A percentile compares a stretch with the other conserved stretches of the same genome.
Evolutionary conservation across 2,888 invertebrate genomes (phyloP).

Genomic region (Crocallis elinguaria): DNA sequence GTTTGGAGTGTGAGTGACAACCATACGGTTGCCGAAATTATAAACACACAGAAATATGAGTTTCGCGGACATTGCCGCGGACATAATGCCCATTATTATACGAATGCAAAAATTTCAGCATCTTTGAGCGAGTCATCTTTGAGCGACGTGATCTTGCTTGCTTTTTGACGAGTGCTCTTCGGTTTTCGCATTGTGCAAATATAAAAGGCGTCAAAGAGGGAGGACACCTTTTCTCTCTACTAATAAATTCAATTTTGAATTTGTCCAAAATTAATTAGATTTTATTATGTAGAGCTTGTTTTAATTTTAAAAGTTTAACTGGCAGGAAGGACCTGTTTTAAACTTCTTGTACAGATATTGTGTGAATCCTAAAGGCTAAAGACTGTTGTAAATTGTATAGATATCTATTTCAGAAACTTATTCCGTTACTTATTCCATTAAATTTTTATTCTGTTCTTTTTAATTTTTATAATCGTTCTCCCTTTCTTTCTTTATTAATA

Average conservation of each 20-base stretch:
- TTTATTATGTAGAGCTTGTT: too few species aligned
- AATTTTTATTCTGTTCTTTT: too few species aligned
- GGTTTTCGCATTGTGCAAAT: constrained; percentile 6
- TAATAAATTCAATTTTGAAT: constrained; percentile 1
- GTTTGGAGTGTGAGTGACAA: constrained; percentile 60
- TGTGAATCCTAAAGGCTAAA: too few species aligned
- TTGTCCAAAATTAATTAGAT: too few species aligned
- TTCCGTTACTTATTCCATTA: too few species aligned
- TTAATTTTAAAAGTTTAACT: too few species aligned
- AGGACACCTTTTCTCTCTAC: constrained; percentile 30
- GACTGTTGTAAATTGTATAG: too few species aligned
- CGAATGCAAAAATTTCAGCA: constrained; percentile 41
- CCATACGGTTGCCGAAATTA: constrained; percentile 56
- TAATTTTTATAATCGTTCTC: too few species aligned
- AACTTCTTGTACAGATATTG: too few species aligned
- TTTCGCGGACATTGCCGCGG: constrained; percentile 45
- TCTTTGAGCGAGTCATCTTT: constrained; percentile 39
- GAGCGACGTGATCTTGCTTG: constrained; percentile 42
- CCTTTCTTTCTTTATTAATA: too few species aligned
- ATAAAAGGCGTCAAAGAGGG: constrained; percentile 22
- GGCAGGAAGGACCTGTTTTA: too few species aligned
- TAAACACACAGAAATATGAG: constrained; percentile 35
- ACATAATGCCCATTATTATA: constrained; percentile 52
- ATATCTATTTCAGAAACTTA: too few species aligned
- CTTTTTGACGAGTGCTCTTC: constrained; percentile 29